phyloP scores from a whole-genome alignment of 2,113 vertebrate species.

The Rostratula benghalensis region DNA sequence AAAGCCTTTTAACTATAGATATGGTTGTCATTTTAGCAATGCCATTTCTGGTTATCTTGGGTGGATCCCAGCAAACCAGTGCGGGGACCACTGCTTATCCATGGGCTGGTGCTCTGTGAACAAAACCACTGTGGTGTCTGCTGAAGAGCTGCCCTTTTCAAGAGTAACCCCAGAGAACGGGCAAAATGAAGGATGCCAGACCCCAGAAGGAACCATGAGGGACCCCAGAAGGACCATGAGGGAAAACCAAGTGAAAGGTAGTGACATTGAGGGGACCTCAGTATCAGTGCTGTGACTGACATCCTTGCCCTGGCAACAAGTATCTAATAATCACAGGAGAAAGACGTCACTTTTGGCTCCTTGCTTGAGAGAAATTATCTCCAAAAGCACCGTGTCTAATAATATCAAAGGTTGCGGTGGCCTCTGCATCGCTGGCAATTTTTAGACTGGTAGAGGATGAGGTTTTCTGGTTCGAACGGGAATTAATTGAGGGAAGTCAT shows the following conservation, averaged over 20 bases:
- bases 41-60: background rate
- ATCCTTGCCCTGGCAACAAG: background rate
- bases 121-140: background rate
- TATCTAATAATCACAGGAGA: background rate
- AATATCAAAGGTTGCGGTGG: background rate
- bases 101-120: background rate
- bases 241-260: background rate
- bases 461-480: conserved; percentile 59
- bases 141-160: background rate
- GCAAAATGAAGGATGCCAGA: background rate
- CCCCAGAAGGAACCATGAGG: background rate
- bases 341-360: background rate
- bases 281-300: background rate
- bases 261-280: background rate
- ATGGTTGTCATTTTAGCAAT: background rate
- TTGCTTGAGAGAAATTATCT: background rate
- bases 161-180: background rate
- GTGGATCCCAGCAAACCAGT: background rate
- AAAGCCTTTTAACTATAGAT: background rate
- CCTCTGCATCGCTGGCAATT: conserved; percentile 6
- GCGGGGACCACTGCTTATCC: background rate
- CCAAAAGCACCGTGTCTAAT: background rate
- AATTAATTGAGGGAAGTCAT: conserved; percentile 61
- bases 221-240: background rate
- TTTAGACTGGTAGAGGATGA: conserved; percentile 23